Evolutionary conservation across 2,797 vertebrate genomes (phyloP).

Genomic region (Sebastiscus tertius): DNA sequence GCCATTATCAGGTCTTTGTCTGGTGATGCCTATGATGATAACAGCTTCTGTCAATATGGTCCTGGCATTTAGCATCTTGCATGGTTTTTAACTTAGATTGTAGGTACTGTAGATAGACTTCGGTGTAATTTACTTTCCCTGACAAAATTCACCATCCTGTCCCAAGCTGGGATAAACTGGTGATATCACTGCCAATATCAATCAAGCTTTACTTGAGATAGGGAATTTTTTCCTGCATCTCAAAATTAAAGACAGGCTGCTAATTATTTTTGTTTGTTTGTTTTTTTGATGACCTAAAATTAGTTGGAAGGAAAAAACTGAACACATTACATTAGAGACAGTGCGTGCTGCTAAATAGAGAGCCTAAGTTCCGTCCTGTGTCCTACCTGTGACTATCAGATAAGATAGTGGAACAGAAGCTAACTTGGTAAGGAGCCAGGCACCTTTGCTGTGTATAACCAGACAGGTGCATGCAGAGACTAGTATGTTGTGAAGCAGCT

Average conservation of each 20-base stretch:
- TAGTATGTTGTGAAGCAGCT: neutral
- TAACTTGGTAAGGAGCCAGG: neutral
- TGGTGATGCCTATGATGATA: conserved; percentile 4
- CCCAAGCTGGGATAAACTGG: neutral
- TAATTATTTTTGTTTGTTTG: neutral
- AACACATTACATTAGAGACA: neutral
- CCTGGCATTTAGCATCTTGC: neutral
- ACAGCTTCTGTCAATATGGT: conserved; percentile 8
- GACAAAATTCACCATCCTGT: neutral
- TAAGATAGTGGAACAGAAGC: neutral
- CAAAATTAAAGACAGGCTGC: neutral
- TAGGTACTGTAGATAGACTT: neutral
- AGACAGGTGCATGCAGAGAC: neutral
- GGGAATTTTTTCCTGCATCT: neutral
- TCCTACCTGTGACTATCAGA: neutral
- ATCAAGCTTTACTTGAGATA: neutral
- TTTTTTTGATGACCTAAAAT: neutral
- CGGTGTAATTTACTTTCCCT: neutral
- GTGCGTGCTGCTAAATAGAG: neutral
- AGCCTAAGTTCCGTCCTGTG: neutral
- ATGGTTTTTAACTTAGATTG: neutral
- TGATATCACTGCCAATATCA: neutral
- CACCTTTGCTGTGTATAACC: neutral
- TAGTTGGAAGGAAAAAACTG: neutral
- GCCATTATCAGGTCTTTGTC: conserved; percentile 28